Percentiles rank a stretch among this genome's conserved stretches.
Conservation (phyloP, 2,113 vertebrate species). For the Prietella phreatophila region DNA sequence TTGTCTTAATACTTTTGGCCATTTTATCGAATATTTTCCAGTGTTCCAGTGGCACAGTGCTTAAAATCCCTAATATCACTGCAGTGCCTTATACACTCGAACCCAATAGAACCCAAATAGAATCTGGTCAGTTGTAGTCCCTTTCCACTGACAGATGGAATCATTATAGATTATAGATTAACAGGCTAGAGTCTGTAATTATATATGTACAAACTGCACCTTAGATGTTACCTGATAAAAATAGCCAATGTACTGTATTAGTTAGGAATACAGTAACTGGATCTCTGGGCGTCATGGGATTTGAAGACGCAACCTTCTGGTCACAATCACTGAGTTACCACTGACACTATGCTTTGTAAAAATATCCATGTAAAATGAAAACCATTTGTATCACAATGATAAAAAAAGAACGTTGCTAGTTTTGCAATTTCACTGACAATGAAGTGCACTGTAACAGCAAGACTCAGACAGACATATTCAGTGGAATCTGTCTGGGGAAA, state of each 20-base stretch:
- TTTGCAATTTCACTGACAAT: conserved; percentile 10
- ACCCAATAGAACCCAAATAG: neutral
- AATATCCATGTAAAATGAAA: neutral
- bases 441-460: conserved; percentile 41
- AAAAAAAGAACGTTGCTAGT: neutral
- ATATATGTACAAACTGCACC: neutral
- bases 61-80: neutral
- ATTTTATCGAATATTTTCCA: neutral
- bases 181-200: conserved; percentile 9
- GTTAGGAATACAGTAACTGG: neutral
- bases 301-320: neutral
- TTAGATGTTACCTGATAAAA: neutral
- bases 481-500: conserved; percentile 49
- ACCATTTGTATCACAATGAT: neutral
- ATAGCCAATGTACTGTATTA: neutral
- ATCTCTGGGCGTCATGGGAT: neutral
- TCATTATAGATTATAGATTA: neutral
- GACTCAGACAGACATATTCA: conserved; percentile 43
- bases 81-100: neutral
- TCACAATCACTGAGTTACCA: neutral
- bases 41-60: neutral
- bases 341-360: neutral
- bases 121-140: neutral
- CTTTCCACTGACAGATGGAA: neutral
- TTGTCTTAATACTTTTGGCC: neutral